Evolutionary conservation across 2,113 vertebrate genomes (phyloP), one percentile per base, ranked within the genome.

Genomic region (Eonycteris spelaea): DNA sequence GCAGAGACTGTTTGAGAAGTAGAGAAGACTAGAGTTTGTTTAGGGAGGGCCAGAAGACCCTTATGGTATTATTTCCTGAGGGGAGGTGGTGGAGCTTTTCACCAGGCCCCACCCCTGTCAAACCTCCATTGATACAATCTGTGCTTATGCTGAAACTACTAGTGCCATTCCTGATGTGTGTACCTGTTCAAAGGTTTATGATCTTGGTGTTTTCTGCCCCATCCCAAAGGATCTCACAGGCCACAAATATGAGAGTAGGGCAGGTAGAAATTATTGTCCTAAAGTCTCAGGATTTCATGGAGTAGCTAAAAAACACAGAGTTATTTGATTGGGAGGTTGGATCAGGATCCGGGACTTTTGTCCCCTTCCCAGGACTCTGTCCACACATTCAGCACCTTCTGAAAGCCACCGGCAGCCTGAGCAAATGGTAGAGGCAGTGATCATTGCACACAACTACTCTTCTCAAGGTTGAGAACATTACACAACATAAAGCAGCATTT

Each of bases 401-500:
- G 51, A 35, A 57, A 35, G 35, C 40, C 15, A 1, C 22, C 65
- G 0, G 0, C 6, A 2, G 12, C 18, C 15, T 86, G 7, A 3
- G 12, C 45, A 28, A 13, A 48, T 2, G 19, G 67, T 3, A 1
- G 77, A 63, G 51, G 28, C 24, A 5, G 55, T 0, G 10, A 28
- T 30, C 24, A 22, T 59, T 5, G 19, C 61, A 51, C 24, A 6
- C 7, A 35, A 43, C 40, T 70, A 43, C 21, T 94, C 12, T 82
- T 40, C 43, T 7, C 30, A n/a, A 16, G 75, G 30, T 22, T 11
- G 45, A 91, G 83, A 45, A 18, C n/a, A 4, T 48, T 30, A 24
- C 7, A 7, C 28, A 71, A 89, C 53, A 22, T 19, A 45, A 35
- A 75, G 63, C 55, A 28, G 24, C 9, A 0, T 89, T 85, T 53